phyloP scores from a whole-genome alignment of 2,113 vertebrate genomes.

The Cololabis saira region DNA sequence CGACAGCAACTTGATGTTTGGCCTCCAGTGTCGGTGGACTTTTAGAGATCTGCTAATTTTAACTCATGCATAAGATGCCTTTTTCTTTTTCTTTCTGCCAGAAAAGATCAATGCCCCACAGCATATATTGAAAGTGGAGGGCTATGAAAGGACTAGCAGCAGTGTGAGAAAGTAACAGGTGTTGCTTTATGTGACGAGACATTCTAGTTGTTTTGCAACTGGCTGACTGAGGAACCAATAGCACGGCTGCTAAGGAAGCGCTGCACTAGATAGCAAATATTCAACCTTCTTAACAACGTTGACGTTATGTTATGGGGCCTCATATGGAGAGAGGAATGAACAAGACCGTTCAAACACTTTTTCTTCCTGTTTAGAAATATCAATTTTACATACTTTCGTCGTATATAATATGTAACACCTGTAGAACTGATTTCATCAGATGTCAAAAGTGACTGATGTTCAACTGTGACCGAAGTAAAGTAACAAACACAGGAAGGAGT shows the following conservation, averaged over 20 bases:
- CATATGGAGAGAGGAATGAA: neutral
- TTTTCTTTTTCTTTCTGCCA: neutral
- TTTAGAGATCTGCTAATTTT: slow-evolving; percentile 10
- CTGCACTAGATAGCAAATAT: neutral
- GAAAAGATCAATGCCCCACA: neutral
- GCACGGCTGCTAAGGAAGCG: slow-evolving; percentile 34
- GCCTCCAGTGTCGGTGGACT: neutral
- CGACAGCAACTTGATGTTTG: slow-evolving; percentile 23
- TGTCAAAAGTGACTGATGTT: neutral
- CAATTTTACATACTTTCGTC: neutral
- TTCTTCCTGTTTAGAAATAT: neutral
- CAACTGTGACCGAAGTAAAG: too few relatives aligned
- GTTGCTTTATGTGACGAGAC: slow-evolving; percentile 62
- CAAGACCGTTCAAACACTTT: neutral
- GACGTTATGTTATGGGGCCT: neutral
- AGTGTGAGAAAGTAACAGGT: slow-evolving; percentile 79
- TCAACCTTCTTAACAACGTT: neutral
- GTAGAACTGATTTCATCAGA: too few relatives aligned
- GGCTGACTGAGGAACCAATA: slow-evolving; percentile 54
- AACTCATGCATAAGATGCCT: neutral
- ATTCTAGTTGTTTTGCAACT: slow-evolving; percentile 41
- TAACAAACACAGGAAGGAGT: too few relatives aligned
- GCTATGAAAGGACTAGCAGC: neutral
- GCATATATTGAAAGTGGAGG: neutral
- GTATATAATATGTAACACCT: too few relatives aligned